Evolutionary conservation across 2,888 invertebrate species (phyloP), one percentile per base, ranked within the genome.

Genomic region (Acrocyrtus sp.): DNA sequence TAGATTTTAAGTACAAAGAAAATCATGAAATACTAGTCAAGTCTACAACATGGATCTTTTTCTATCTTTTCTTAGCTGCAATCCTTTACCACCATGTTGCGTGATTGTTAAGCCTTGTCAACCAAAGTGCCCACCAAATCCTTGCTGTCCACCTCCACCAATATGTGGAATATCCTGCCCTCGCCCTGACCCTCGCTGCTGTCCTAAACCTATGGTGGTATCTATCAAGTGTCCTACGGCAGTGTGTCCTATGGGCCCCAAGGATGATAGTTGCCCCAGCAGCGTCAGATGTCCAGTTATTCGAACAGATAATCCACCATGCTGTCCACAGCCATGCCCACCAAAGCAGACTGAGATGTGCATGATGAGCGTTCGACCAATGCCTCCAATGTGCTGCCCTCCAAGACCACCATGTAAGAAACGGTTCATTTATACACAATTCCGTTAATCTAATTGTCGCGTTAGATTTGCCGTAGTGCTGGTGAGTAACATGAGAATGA

Each of bases 131-230:
- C 68, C 74, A 27, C 6, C 12, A 1, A 60, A 22, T 24, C 75
- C 75, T n/a, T 77, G 77, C 41, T 77, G 77, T 58, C 77, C 77
- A 17, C 77, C 74, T 8, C 77, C 76, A n/a, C 70, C 74, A 17
- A 53, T 67, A 8, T 72, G 72, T 67, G 72, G 65, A 19, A 61
- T 72, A 21, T 45, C 69, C 10, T 74, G 75, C 24, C 75, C 74
- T 29, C 60, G 65, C n/a, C 77, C 74, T 4, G 68, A 74, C 24
- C 72, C 72, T 43, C 57, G 60, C 0, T 72, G 69, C 50, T 72
- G 72, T 15, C 75, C 77, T 19, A 69, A 75, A 19, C 77, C 77
- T 5, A 69, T 63, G 50, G 77, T 77, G 3, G 75, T 77, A 3
- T 75, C 66, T 22, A 67, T 75, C 62, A 77, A 73, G 67, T 75